These are phyloP conservation scores for Unio pictorum DNA, from an alignment of 2,888 invertebrate genomes.

Conservation along the genomic window DNA sequence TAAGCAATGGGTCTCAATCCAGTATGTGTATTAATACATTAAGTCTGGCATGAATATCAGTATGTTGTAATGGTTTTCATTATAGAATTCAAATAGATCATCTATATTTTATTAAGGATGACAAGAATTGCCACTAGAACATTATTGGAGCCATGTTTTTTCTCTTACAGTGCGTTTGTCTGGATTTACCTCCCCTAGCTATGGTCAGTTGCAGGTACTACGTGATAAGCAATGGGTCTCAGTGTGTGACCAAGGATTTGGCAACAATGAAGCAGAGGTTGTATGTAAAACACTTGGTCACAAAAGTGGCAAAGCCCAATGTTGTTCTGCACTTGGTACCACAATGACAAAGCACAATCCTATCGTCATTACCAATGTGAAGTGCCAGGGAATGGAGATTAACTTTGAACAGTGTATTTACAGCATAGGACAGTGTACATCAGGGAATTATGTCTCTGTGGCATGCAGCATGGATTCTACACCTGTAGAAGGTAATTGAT, in stretches of 20 bases:
- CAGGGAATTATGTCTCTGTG: slow-evolving; percentile 42
- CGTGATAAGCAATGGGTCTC: slow-evolving; percentile 75
- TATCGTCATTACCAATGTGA: slow-evolving; percentile 30
- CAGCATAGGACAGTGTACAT: slow-evolving; percentile 29
- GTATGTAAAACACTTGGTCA: slow-evolving; percentile 80
- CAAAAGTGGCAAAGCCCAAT: slow-evolving; percentile 44
- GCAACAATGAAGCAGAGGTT: slow-evolving; percentile 78
- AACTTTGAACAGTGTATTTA: slow-evolving; percentile 36
- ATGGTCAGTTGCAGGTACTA: slow-evolving; percentile 49
- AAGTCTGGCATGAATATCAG: no score
- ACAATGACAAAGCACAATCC: slow-evolving; percentile 21
- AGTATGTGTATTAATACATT: no score
- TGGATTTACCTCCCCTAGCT: slow-evolving; percentile 30
- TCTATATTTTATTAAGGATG: no score
- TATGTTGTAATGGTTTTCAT: no score
- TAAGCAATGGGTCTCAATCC: slow-evolving; percentile 77
- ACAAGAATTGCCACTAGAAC: no score
- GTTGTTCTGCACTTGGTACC: slow-evolving; percentile 47
- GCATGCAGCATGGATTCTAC: slow-evolving; percentile 32
- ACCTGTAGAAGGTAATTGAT: slow-evolving; percentile 19
- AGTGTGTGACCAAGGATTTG: slow-evolving; percentile 83
- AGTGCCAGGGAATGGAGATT: slow-evolving; percentile 44
- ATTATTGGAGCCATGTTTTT: not conserved
- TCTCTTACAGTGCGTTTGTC: slow-evolving; percentile 47
- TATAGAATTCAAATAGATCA: no score